phyloP scores from a whole-genome alignment of 2,888 invertebrate species.

The Drosophila borborema region DNA sequence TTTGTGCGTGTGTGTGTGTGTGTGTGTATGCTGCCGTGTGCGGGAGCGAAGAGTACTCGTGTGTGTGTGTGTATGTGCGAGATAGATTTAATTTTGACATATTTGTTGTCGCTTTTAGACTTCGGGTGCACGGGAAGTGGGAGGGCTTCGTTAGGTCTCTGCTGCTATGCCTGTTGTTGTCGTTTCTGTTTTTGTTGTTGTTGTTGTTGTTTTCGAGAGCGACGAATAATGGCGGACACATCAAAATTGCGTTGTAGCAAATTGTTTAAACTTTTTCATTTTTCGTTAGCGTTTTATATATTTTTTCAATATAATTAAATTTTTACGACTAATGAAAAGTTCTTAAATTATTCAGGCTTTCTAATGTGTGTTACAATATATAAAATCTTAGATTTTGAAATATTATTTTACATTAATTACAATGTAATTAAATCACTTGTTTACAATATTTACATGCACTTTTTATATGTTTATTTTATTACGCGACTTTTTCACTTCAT shows the following conservation, averaged over 20 bases:
- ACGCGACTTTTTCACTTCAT: not conserved
- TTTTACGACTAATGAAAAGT: constrained; percentile 9
- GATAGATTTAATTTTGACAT: constrained; percentile 72
- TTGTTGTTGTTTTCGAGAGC: constrained; percentile 29
- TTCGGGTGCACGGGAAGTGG: constrained; percentile 57
- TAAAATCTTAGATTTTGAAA: not conserved
- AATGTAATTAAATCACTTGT: constrained; percentile 2
- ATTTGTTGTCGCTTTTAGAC: constrained; percentile 63
- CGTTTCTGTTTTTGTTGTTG: constrained; percentile 12
- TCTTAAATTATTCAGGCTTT: not conserved
- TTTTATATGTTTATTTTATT: constrained; percentile 6
- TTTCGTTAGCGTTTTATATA: constrained; percentile 33
- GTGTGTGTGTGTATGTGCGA: constrained; percentile 20
- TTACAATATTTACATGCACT: constrained; percentile 7
- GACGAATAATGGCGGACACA: constrained; percentile 73
- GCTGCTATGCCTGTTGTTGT: constrained; percentile 21
- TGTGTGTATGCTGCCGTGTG: not conserved
- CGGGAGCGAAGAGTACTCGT: constrained; percentile 15
- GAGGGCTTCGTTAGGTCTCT: constrained; percentile 59
- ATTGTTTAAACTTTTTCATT: constrained; percentile 71
- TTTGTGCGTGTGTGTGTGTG: not conserved
- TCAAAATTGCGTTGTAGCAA: constrained; percentile 79
- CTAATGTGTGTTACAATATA: not conserved
- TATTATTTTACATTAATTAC: constrained; percentile 3
- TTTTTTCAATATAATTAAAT: constrained; percentile 26